phyloP scores from a whole-genome alignment of 37 sponge, comb jelly and placozoan species.

The Mnemiopsis leidyi region DNA sequence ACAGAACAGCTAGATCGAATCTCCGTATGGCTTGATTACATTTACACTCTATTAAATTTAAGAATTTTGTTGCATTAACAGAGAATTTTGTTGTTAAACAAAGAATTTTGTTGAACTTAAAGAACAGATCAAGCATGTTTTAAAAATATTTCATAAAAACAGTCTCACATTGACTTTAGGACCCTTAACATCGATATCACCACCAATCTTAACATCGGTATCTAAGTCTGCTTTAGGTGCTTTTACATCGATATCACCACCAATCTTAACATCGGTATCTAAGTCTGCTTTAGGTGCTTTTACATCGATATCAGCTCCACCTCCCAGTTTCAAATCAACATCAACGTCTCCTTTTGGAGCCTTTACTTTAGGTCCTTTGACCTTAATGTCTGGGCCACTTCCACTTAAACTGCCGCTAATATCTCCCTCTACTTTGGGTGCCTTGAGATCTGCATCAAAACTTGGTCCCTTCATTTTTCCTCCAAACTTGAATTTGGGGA shows the following conservation, averaged over 20 bases:
- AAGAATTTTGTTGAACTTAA: too few species aligned
- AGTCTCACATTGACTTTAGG: background rate
- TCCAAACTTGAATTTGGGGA: background rate
- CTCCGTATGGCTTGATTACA: too few species aligned
- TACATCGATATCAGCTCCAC: background rate
- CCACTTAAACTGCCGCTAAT: background rate
- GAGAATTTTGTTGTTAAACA: too few species aligned
- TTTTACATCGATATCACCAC: background rate
- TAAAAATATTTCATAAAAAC: too few species aligned
- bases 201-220: background rate
- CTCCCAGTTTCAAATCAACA: background rate
- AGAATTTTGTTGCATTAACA: too few species aligned
- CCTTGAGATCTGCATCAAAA: background rate
- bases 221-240: background rate
- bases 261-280: background rate
- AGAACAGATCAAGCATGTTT: too few species aligned
- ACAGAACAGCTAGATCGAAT: too few species aligned
- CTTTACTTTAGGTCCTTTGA: constrained; percentile 15
- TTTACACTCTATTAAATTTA: too few species aligned
- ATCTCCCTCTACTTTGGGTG: background rate
- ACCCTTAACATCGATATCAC: background rate
- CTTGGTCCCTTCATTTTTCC: background rate
- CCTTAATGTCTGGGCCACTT: constrained; percentile 12
- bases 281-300: background rate
- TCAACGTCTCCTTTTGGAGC: background rate